A percentile compares a stretch with the other conserved stretches of the same genome.
Conservation (phyloP, 1,140 invertebrate genomes). For the Drosophila pallidifrons region DNA sequence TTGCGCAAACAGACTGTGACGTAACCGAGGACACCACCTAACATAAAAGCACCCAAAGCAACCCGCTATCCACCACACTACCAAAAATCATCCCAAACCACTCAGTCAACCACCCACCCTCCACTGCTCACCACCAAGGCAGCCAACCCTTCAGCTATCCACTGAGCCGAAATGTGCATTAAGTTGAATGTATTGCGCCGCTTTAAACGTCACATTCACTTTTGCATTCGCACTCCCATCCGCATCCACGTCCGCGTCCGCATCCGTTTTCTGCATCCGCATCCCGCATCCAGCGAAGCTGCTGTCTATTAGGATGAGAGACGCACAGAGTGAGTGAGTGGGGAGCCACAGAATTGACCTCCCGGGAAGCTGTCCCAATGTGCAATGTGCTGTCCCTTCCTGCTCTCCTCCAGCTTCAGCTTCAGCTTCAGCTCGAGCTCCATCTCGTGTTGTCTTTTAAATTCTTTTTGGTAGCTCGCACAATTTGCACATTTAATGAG, state of each 20-base stretch:
- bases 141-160: slow-evolving; percentile 1
- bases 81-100: background rate
- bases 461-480: slow-evolving; percentile 46
- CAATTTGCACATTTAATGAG: slow-evolving; percentile 61
- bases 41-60: background rate
- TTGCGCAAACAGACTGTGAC: slow-evolving; percentile 75
- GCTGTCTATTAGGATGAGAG: slow-evolving; percentile 25
- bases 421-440: background rate
- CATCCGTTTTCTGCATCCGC: background rate
- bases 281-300: slow-evolving; percentile 3
- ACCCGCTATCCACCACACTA: background rate
- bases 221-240: background rate
- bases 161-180: slow-evolving; percentile 58
- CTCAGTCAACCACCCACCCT: slow-evolving; percentile 19
- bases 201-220: slow-evolving; percentile 44
- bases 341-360: slow-evolving; percentile 26
- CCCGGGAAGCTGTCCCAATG: slow-evolving; percentile 5
- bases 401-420: background rate
- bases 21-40: slow-evolving; percentile 22
- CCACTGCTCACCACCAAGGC: too few species aligned
- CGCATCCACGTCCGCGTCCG: background rate
- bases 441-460: slow-evolving; percentile 33
- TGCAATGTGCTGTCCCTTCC: background rate
- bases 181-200: slow-evolving; percentile 37
- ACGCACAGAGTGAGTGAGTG: too few species aligned